These are phyloP conservation scores for Crax fasciolata DNA, from an alignment of 2,797 vertebrate genomes.

Conservation along the genomic window DNA sequence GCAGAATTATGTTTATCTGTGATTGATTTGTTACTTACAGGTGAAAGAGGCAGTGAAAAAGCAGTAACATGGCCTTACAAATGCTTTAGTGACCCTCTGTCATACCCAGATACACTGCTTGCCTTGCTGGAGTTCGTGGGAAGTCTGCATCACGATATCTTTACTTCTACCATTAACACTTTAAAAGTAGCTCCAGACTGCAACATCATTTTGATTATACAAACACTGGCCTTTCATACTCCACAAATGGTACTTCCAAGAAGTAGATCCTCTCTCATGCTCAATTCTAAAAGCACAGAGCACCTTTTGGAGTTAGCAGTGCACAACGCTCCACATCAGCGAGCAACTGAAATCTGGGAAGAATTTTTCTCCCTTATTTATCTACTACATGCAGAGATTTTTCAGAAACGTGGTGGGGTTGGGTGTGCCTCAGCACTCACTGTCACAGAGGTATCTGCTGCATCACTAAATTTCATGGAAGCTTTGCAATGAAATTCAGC, in stretches of 20 bases:
- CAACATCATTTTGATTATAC: background rate
- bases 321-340: background rate
- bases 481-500: background rate
- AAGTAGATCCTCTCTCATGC: background rate
- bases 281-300: background rate
- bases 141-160: background rate
- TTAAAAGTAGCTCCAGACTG: background rate
- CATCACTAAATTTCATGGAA: background rate
- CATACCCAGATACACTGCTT: background rate
- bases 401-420: background rate
- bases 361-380: background rate
- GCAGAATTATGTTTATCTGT: background rate
- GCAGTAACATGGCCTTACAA: background rate
- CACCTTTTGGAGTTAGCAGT: background rate
- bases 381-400: background rate
- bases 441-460: background rate
- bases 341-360: background rate
- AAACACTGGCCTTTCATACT: background rate
- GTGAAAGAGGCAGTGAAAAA: background rate
- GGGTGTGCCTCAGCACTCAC: background rate
- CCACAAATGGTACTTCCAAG: background rate
- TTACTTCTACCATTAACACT: background rate
- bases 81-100: background rate
- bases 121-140: background rate
- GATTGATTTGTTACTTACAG: background rate